Base-by-base conservation (phyloP, 2,113 vertebrate genomes). In the Sphaerodactylus townsendi region DNA sequence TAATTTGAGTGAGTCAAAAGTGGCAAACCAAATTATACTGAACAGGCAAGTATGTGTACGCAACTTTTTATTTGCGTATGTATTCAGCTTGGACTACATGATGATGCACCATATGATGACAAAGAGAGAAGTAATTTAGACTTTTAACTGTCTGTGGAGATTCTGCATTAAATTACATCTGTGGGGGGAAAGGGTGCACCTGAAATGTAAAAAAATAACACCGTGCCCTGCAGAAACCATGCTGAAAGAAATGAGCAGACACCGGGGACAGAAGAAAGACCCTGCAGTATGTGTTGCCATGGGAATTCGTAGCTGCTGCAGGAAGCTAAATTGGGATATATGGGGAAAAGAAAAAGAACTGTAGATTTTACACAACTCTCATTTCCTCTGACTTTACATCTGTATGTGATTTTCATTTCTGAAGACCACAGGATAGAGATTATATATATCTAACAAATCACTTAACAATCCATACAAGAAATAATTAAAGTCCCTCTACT, bases 241-340 rank as follows among this genome's bases (percentile, higher is more conserved):
- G 13, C 19, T 39, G 75, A 53, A 77, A 59, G 33, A 33, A 56
- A 35, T 33, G 30, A 76, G 30, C 9, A 50, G 23, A 19, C 73
- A 62, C 9, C 2, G 56, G 37, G 75, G 82, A 77, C 48, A 77
- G 74, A 84, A 70, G 19, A 37, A 21, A 70, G 68, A 46, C 39
- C 53, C 68, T 79, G 83, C n/a, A 28, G 37, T 48, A 72, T 72
- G 21, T 68, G 83, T 56, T 73, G 78, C 68, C 79, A 74, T 77
- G 83, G 48, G 73, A 73, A 59, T 59, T 65, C 39, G 56, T 9
- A 62, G 69, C 10, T n/a, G 46, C 39, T 72, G 59, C 53, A 81
- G 65, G 39, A 23, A 48, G 53, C 37, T 65, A 84, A 84, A 59
- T 56, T 62, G 19, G 48, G 66, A 56, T 23, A 33, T 10, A 28